Evolutionary conservation across 2,888 invertebrate genomes (phyloP).

Genomic region (Megaustenia siamemsis): DNA sequence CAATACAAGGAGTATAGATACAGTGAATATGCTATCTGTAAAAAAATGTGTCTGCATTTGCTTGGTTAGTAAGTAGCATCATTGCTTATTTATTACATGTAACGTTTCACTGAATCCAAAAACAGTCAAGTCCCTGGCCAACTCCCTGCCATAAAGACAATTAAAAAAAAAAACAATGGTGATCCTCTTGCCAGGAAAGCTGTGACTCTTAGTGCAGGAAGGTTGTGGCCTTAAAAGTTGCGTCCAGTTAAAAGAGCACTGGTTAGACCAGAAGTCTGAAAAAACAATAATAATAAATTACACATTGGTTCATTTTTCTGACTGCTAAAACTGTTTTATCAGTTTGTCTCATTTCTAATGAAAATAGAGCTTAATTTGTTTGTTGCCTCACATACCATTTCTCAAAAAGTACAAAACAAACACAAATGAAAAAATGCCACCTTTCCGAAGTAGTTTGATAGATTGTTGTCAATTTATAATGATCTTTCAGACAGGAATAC

Average conservation of each 20-base stretch:
- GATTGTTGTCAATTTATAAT: too few relatives aligned
- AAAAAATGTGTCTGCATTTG: conserved; percentile 34
- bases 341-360: neutral
- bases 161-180: neutral
- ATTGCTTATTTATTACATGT: conserved; percentile 29
- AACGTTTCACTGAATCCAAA: conserved; percentile 19
- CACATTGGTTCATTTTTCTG: neutral
- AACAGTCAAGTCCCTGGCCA: neutral
- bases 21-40: conserved; percentile 32
- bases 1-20: conserved; percentile 30
- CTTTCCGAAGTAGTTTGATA: too few relatives aligned
- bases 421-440: too few relatives aligned
- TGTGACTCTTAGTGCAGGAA: conserved; percentile 37
- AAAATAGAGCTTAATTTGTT: neutral
- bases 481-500: too few relatives aligned
- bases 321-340: neutral
- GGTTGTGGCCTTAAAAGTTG: conserved; percentile 48
- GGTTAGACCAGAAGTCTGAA: conserved; percentile 41
- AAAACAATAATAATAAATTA: neutral
- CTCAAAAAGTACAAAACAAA: too few relatives aligned
- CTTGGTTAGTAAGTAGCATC: conserved; percentile 44
- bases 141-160: conserved; percentile 9
- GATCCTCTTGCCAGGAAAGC: conserved; percentile 1
- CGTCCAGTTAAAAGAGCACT: conserved; percentile 51
- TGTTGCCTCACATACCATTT: neutral